Base-by-base conservation (phyloP, 35 echinoderm and acorn worm species). In the Chiridota heheva region DNA sequence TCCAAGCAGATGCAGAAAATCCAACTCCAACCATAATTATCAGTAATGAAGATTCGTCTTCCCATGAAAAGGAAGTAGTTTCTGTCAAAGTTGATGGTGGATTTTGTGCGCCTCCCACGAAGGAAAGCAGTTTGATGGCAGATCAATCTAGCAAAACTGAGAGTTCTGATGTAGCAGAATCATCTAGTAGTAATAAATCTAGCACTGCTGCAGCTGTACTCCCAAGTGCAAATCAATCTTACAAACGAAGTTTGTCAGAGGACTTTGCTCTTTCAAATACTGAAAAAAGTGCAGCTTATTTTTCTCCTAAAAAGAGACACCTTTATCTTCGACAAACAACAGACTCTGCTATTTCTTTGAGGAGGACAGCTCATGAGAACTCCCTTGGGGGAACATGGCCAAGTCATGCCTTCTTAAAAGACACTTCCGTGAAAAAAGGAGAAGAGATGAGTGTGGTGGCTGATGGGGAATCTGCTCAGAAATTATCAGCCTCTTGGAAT, bases 241-340 rank as follows among this genome's bases (percentile, higher is more conserved):
- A 80, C 58, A 87, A 80, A 55, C 78, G 73, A 42, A 51, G 73
- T 35, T 72, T 87, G 10, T 80, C 73, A 32, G 85, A 87, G 20
- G 85, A 87, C 56, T 18, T 27, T n/a, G 28, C 31, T 40, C 39
- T 80, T 80, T 45, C 47, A 30, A 81, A 80, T 58, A 72, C 62
- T 47, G 76, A 72, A 27, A 51, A 69, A 0, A 80, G 70, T 57
- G 63, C 85, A 57, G 73, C 85, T 22, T 78, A 78, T 38, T 87
- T 87, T 24, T 87, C 85, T 55, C 85, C 85, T 12, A 87, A 87
- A 63, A 87, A 87, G 85, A 77, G 85, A 42, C 75, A 80, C 12
- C 65, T 87, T 22, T 72, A 80, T 2, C 75, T 87, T 36, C 37
- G 85, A 18, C 85, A 87, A 63, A 87, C 78, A 34, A 87, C 85